Percentiles rank a stretch among this genome's conserved stretches.
Evolutionary conservation across 30 jellyfish, hydroid and myxozoan species (phyloP).

Genomic region (Calvadosia cruxmelitensis): DNA sequence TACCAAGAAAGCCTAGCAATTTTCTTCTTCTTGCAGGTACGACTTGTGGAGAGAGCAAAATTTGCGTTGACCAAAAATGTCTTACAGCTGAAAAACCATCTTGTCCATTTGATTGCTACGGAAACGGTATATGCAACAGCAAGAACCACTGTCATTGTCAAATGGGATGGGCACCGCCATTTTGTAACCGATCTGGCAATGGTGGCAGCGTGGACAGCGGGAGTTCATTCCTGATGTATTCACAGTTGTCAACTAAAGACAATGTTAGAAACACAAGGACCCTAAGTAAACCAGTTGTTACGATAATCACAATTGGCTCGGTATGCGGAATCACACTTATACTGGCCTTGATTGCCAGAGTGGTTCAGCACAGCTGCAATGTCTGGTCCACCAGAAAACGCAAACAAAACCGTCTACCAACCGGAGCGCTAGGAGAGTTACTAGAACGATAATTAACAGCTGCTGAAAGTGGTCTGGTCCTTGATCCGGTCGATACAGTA

Average conservation of each 20-base stretch:
- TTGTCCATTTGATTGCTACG: constrained; percentile 44
- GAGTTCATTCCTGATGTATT: not conserved
- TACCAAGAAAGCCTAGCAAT: too few relatives aligned
- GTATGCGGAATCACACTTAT: not conserved
- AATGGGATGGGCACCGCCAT: constrained; percentile 42
- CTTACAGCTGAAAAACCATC: constrained; percentile 8
- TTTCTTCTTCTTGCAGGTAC: constrained; percentile 14
- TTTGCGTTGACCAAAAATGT: constrained; percentile 27
- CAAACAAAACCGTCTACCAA: not conserved
- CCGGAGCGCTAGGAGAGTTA: not conserved
- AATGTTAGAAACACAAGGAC: not conserved
- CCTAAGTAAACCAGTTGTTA: not conserved
- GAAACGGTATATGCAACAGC: constrained; percentile 49
- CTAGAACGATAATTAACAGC: not conserved
- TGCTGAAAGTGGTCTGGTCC: too few relatives aligned
- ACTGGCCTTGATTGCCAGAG: not conserved
- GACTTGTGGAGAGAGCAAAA: constrained; percentile 29
- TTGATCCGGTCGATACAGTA: too few relatives aligned
- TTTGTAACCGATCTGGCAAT: constrained; percentile 1
- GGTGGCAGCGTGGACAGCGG: not conserved
- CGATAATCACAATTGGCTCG: not conserved
- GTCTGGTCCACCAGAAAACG: not conserved
- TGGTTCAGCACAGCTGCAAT: not conserved
- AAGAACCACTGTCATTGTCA: constrained; percentile 42
- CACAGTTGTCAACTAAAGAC: not conserved